phyloP scores from a whole-genome alignment of 2,113 vertebrate genomes.

The Tretioscincus oriximinensis region DNA sequence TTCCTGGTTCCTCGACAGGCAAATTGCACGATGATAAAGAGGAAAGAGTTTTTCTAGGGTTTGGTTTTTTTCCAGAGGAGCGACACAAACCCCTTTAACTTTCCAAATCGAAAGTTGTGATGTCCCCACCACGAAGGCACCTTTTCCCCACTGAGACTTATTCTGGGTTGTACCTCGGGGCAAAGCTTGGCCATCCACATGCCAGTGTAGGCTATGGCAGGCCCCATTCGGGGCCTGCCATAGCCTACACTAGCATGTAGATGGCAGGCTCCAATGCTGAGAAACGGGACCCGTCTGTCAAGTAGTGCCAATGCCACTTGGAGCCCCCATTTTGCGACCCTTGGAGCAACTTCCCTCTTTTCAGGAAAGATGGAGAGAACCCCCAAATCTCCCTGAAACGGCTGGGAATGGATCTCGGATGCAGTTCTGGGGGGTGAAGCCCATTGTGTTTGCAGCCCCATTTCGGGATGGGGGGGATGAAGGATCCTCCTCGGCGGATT shows the following conservation, averaged over 20 bases:
- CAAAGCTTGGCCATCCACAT: too few relatives aligned
- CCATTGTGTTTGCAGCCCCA: too few relatives aligned
- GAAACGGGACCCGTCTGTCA: too few relatives aligned
- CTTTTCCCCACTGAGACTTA: not conserved
- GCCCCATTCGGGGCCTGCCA: too few relatives aligned
- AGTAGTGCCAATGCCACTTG: too few relatives aligned
- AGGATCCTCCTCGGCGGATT: not conserved
- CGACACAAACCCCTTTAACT: not conserved
- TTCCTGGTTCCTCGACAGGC: not conserved
- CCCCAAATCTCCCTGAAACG: not conserved
- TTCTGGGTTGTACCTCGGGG: not conserved
- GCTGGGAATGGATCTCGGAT: not conserved
- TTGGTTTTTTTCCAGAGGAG: not conserved
- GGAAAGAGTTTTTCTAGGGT: constrained; percentile 45
- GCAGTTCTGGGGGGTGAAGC: too few relatives aligned
- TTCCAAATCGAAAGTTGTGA: constrained; percentile 3
- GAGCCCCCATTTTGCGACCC: not conserved
- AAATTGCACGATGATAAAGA: constrained; percentile 36
- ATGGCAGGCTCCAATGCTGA: too few relatives aligned
- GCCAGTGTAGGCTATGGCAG: too few relatives aligned
- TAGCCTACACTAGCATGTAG: too few relatives aligned
- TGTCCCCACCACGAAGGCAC: too few relatives aligned
- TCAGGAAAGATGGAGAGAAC: not conserved
- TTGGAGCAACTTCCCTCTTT: not conserved
- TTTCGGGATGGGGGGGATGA: not conserved